Conservation (phyloP, 1,140 invertebrate species). For the Neodiprion fabricii region DNA sequence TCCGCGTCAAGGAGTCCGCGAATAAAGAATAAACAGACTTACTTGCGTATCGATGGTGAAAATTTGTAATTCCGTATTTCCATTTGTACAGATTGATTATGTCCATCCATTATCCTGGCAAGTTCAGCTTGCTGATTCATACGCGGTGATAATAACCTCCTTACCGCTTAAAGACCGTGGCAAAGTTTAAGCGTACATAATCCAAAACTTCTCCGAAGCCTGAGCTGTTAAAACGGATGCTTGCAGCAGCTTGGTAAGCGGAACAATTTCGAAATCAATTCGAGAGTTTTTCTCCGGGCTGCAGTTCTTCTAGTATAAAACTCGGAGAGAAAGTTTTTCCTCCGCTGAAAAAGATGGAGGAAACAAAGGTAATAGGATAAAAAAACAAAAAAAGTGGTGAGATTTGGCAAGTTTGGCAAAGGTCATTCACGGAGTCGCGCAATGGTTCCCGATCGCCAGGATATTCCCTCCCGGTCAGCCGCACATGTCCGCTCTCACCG, state of each 20-base stretch:
- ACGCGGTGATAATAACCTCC: too few species aligned
- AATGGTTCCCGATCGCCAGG: neutral
- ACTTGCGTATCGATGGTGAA: neutral
- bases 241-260: conserved; percentile 1
- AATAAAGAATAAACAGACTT: neutral
- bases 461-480: neutral
- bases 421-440: neutral
- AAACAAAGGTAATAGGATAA: too few species aligned
- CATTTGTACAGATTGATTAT: too few species aligned
- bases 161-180: too few species aligned
- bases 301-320: too few species aligned
- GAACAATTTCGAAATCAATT: neutral
- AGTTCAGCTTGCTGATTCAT: too few species aligned
- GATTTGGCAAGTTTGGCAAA: neutral
- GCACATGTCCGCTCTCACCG: too few species aligned
- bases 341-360: too few species aligned
- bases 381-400: neutral
- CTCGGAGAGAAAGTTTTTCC: too few species aligned
- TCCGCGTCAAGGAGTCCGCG: neutral
- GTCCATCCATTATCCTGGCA: too few species aligned
- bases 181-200: too few species aligned
- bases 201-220: neutral
- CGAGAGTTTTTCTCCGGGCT: neutral
- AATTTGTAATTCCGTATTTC: too few species aligned
- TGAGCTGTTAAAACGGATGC: neutral